Percentiles rank a stretch among this genome's conserved stretches.
These are phyloP conservation scores for Leptinotarsa juncta DNA, from an alignment of 2,888 invertebrate genomes.

Conservation along the genomic window DNA sequence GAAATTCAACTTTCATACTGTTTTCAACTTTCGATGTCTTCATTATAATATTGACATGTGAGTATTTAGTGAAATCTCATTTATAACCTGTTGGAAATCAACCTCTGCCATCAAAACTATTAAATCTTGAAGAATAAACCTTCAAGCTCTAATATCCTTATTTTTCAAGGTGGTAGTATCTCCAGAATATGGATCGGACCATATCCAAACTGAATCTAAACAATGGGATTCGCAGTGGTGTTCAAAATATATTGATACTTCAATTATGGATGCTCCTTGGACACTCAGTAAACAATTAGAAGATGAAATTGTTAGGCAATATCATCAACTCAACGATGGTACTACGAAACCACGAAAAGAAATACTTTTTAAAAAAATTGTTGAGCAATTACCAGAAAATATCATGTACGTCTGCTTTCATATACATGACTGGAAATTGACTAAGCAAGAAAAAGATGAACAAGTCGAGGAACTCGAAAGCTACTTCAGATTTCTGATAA, in stretches of 20 bases:
- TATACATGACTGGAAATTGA: background rate
- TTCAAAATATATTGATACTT: conserved; percentile 20
- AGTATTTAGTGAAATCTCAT: too few species aligned
- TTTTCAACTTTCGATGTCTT: too few species aligned
- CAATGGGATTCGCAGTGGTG: background rate
- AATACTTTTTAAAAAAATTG: background rate
- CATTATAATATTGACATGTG: too few species aligned
- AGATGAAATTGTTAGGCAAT: background rate
- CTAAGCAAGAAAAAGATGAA: background rate
- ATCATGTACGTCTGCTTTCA: background rate
- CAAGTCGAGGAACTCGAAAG: background rate
- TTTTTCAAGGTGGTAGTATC: background rate
- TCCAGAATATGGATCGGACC: background rate
- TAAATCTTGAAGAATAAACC: too few species aligned
- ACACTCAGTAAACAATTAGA: conserved; percentile 7
- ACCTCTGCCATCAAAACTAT: too few species aligned
- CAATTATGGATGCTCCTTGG: conserved; percentile 22
- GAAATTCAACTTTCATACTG: too few species aligned
- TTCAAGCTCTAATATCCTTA: background rate
- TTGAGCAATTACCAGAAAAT: background rate
- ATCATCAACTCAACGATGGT: background rate
- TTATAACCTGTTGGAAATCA: too few species aligned
- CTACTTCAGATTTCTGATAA: background rate
- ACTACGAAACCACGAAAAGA: background rate
- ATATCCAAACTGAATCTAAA: background rate